phyloP scores from a whole-genome alignment of 1,140 invertebrate species.

The Pseudoatta argentina region DNA sequence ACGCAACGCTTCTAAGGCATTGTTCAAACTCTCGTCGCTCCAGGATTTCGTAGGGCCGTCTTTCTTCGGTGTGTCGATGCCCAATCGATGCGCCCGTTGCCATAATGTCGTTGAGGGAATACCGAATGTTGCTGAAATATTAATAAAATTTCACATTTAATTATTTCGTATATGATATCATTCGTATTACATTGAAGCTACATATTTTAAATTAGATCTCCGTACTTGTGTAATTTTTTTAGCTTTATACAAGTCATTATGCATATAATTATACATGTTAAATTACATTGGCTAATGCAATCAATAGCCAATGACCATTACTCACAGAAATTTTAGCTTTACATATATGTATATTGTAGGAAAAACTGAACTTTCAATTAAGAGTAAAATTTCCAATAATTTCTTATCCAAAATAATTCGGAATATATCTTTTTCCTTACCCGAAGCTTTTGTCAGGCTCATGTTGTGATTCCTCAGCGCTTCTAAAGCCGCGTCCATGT shows the following conservation, averaged over 20 bases:
- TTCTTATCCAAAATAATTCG: neutral
- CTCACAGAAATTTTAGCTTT: neutral
- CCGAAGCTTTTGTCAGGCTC: conserved; percentile 93
- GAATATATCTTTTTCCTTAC: conserved; percentile 70
- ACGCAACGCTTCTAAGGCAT: conserved; percentile 92
- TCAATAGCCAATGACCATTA: neutral
- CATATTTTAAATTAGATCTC: neutral
- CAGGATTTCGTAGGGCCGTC: conserved; percentile 94
- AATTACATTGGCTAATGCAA: neutral
- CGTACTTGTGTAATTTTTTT: neutral
- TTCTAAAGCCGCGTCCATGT: conserved; percentile 95
- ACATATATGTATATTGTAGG: no score
- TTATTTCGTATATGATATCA: neutral
- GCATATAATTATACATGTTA: neutral
- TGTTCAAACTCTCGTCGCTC: conserved; percentile 94
- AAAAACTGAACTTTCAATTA: neutral
- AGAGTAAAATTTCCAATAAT: neutral
- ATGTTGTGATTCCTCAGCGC: conserved; percentile 94
- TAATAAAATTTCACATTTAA: neutral
- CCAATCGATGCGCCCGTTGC: conserved; percentile 94
- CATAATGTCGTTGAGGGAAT: conserved; percentile 96
- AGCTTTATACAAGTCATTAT: neutral
- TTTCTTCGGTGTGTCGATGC: conserved; percentile 96
- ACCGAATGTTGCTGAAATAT: conserved; percentile 92
- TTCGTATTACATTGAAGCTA: neutral